phyloP scores from a whole-genome alignment of 2,113 vertebrate genomes.

The Boulengeromyrus knoepffleri region DNA sequence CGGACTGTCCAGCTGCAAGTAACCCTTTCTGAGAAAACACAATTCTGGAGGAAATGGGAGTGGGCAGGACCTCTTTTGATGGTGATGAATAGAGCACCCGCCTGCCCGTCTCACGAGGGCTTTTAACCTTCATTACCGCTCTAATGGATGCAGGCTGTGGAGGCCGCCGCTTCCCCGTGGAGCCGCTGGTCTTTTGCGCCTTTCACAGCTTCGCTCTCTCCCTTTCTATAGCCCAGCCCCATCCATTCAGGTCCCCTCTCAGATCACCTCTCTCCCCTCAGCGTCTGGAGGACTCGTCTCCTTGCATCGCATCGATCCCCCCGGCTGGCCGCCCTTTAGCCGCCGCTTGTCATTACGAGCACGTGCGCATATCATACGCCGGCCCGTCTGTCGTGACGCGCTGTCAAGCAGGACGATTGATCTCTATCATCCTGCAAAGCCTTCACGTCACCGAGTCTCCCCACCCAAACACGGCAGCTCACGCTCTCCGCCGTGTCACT shows the following conservation, averaged over 20 bases:
- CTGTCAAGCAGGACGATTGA: neutral
- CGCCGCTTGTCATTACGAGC: neutral
- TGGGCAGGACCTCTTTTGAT: neutral
- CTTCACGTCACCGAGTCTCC: neutral
- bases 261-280: neutral
- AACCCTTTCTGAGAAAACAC: neutral
- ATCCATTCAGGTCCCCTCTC: neutral
- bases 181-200: slow-evolving; percentile 2
- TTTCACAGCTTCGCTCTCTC: neutral
- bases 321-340: neutral
- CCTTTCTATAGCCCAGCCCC: neutral
- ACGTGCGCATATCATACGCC: neutral
- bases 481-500: neutral
- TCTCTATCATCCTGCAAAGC: neutral
- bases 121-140: slow-evolving; percentile 20
- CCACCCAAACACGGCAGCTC: neutral
- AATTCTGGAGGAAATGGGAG: neutral
- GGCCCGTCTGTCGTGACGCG: neutral
- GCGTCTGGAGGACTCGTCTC: neutral
- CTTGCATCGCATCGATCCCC: neutral
- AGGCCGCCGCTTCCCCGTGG: neutral
- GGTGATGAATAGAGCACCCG: neutral
- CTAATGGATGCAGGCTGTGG: slow-evolving; percentile 7
- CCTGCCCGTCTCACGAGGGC: neutral
- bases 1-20: neutral